A percentile compares a stretch with the other conserved stretches of the same genome.
Conservation (phyloP, 2,113 vertebrate species). For the Leiothrix lutea region DNA sequence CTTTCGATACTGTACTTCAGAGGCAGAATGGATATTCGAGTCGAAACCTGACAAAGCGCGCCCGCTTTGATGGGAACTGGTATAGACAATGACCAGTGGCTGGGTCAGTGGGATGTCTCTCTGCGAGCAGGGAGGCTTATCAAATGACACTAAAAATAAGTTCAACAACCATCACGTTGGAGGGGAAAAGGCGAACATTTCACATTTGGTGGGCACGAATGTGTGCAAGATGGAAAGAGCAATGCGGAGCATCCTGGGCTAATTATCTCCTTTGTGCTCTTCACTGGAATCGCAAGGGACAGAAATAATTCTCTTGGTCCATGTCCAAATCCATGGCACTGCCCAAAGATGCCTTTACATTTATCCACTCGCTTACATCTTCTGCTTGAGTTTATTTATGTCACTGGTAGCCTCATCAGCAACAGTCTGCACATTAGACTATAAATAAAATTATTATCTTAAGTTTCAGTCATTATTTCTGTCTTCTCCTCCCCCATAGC, state of each 20-base stretch:
- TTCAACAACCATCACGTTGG: conserved; percentile 93
- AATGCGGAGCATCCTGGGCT: conserved; percentile 68
- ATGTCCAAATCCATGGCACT: conserved; percentile 67
- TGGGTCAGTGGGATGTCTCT: conserved; percentile 98
- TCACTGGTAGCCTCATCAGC: conserved; percentile 69
- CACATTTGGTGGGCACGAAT: conserved; percentile 81
- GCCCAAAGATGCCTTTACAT: conserved; percentile 65
- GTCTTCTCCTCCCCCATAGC: neutral
- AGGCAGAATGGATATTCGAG: conserved; percentile 96
- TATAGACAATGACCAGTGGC: conserved; percentile 99
- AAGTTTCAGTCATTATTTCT: conserved; percentile 4
- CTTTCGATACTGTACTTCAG: conserved; percentile 97
- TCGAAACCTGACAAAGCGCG: conserved; percentile 98
- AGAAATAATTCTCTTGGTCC: conserved; percentile 73
- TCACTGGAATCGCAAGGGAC: conserved; percentile 68
- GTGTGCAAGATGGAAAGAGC: conserved; percentile 75
- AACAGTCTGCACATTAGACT: conserved; percentile 59
- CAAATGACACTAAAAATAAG: conserved; percentile 99
- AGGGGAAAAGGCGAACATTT: conserved; percentile 80
- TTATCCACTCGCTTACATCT: conserved; percentile 73
- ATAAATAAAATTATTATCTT: conserved; percentile 70
- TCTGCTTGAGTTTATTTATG: conserved; percentile 76
- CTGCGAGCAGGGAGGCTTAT: conserved; percentile 90
- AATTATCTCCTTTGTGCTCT: conserved; percentile 87
- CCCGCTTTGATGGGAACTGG: conserved; percentile 94